These are phyloP conservation scores for Pandemis cinnamomeana DNA, from an alignment of 2,888 invertebrate genomes.

Conservation along the genomic window DNA sequence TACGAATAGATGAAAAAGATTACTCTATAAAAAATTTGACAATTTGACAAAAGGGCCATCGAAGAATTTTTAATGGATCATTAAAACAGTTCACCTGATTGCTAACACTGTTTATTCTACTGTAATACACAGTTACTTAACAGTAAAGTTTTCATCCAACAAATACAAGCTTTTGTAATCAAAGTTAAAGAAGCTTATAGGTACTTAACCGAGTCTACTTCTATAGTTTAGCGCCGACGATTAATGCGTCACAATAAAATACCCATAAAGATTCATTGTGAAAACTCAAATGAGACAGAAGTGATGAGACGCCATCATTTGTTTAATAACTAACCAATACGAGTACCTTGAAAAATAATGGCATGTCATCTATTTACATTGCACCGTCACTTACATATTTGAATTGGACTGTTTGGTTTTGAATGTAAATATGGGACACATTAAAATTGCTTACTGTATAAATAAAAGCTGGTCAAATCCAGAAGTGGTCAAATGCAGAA, in stretches of 20 bases:
- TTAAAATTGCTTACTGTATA: too few relatives aligned
- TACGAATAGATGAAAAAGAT: too few relatives aligned
- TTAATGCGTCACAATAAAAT: not conserved
- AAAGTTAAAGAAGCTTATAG: not conserved
- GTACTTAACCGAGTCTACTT: not conserved
- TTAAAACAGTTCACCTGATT: too few relatives aligned
- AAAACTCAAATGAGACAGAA: not conserved
- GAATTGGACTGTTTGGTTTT: not conserved
- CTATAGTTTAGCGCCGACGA: not conserved
- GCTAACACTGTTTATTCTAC: too few relatives aligned
- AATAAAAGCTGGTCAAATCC: too few relatives aligned
- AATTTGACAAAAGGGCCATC: too few relatives aligned
- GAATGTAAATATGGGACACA: not conserved
- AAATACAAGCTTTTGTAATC: not conserved
- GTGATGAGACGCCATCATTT: not conserved
- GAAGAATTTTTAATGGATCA: too few relatives aligned
- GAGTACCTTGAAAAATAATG: constrained; percentile 9
- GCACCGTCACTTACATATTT: not conserved
- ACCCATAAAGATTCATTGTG: not conserved
- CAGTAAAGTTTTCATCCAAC: not conserved
- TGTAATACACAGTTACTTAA: too few relatives aligned
- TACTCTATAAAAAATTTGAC: too few relatives aligned
- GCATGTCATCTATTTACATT: constrained; percentile 2
- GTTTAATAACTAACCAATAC: not conserved
- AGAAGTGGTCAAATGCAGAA: too few relatives aligned